Percentiles rank a stretch among this genome's conserved stretches.
phyloP scores from a whole-genome alignment of 2,797 vertebrate genomes.

The Cuniculus paca region DNA sequence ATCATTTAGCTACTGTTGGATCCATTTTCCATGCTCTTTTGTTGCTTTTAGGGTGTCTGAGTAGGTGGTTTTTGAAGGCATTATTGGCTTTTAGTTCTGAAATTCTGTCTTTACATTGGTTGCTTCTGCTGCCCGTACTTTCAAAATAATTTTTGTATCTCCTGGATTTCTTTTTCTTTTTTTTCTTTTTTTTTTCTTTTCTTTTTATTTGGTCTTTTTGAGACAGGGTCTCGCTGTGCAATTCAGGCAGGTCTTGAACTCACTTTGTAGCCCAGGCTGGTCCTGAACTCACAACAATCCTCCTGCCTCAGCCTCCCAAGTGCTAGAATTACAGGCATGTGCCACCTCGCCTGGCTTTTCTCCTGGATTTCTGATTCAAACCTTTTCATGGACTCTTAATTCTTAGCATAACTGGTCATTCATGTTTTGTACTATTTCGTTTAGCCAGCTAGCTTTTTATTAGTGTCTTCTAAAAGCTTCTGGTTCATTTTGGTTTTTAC shows the following conservation, averaged over 20 bases:
- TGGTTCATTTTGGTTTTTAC: neutral
- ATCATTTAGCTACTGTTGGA: neutral
- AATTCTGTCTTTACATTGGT: neutral
- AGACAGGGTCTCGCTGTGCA: no score
- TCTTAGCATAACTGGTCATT: neutral
- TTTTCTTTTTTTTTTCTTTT: no score
- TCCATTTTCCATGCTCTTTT: neutral
- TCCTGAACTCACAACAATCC: no score
- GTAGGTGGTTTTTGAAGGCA: neutral
- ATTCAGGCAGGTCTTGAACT: no score
- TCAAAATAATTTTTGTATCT: neutral
- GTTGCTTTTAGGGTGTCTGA: neutral
- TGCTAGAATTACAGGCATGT: no score
- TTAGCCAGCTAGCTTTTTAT: neutral
- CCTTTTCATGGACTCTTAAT: neutral
- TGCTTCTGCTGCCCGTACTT: neutral
- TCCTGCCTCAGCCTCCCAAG: no score
- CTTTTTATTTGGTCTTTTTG: no score
- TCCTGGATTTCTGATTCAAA: neutral
- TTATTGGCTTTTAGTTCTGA: neutral
- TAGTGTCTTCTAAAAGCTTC: neutral
- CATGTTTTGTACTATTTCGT: neutral
- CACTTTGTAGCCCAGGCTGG: no score
- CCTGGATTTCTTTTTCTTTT: neutral
- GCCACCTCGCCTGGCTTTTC: no score